Evolutionary conservation across 1,140 invertebrate species (phyloP).

Genomic region (Halesus radiatus): DNA sequence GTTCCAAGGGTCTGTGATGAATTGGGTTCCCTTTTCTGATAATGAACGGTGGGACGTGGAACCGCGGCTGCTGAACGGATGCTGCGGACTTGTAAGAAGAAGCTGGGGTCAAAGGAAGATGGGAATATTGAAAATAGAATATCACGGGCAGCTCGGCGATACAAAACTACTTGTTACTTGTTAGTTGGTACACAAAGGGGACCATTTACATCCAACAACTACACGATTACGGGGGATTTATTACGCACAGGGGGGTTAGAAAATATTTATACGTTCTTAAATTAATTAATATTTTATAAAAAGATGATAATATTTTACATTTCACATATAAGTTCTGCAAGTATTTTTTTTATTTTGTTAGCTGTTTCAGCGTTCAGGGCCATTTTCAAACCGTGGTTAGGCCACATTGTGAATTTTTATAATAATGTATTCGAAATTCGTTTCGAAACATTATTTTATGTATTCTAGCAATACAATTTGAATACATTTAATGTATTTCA

Average conservation of each 20-base stretch:
- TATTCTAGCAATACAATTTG: no score
- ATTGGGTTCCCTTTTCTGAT: conserved; percentile 14
- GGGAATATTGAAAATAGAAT: conserved; percentile 24
- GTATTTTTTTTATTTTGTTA: no score
- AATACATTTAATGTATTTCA: no score
- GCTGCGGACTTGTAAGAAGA: neutral
- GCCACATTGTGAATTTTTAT: no score
- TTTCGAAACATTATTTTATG: no score
- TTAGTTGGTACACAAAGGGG: conserved; percentile 10
- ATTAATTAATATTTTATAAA: no score
- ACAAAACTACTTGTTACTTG: neutral
- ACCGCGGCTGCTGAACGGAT: neutral
- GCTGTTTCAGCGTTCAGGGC: no score
- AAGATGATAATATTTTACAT: no score
- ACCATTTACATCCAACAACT: conserved; percentile 24
- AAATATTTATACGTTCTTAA: no score
- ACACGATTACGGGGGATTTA: conserved; percentile 26
- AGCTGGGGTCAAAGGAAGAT: neutral
- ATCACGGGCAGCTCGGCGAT: neutral
- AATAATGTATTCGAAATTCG: no score
- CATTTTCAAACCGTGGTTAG: no score
- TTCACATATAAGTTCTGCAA: no score
- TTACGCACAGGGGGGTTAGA: neutral
- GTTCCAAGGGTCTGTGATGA: conserved; percentile 15
- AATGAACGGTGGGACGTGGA: conserved; percentile 1